These are phyloP conservation scores for Glossosoma conforme DNA, from an alignment of 1,140 invertebrate genomes.

Conservation along the genomic window DNA sequence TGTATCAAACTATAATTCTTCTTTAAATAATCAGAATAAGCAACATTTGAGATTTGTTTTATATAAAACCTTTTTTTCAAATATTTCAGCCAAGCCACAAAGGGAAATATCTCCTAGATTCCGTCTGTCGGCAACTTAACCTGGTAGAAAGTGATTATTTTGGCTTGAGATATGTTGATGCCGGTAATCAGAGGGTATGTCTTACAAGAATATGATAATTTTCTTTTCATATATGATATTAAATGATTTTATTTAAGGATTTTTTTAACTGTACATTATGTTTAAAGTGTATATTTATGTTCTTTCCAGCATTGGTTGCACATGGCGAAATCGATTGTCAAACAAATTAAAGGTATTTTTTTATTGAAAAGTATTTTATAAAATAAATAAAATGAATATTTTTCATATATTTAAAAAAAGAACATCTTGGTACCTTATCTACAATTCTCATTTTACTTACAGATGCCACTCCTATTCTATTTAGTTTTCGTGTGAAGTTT, in stretches of 20 bases:
- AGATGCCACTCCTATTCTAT: constrained; percentile 82
- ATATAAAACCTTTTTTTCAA: constrained; percentile 24
- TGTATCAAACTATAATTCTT: too few species aligned
- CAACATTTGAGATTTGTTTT: constrained; percentile 6
- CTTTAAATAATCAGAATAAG: too few species aligned
- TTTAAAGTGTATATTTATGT: constrained; percentile 15
- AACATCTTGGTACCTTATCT: neutral
- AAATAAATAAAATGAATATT: neutral
- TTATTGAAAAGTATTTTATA: constrained; percentile 2
- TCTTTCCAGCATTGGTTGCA: constrained; percentile 92
- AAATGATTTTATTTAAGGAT: too few species aligned
- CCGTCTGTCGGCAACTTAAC: constrained; percentile 90
- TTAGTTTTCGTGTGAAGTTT: constrained; percentile 92
- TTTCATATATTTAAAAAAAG: constrained; percentile 3
- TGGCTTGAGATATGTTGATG: constrained; percentile 91
- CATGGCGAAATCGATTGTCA: constrained; percentile 85
- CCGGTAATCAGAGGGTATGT: constrained; percentile 84
- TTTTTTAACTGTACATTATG: too few species aligned
- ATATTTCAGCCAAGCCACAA: constrained; percentile 82
- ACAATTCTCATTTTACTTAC: constrained; percentile 34
- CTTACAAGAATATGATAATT: too few species aligned
- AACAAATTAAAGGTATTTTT: constrained; percentile 86
- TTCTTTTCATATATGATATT: too few species aligned
- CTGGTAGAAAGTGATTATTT: constrained; percentile 97
- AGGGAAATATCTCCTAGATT: constrained; percentile 88